Conservation (phyloP, 2,797 vertebrate species). For the Australoheros facetus region DNA sequence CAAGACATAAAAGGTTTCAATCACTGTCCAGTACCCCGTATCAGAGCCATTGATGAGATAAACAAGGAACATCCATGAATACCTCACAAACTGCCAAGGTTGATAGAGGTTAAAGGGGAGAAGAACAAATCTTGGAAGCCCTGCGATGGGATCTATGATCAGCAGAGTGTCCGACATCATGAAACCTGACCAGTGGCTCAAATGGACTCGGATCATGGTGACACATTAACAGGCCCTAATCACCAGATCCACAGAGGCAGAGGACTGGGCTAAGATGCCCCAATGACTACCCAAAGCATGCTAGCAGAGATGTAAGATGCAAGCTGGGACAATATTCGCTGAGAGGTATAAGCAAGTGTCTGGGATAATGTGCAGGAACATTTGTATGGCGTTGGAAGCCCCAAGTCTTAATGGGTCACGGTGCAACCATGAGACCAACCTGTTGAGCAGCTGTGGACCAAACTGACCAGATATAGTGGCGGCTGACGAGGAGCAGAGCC, state of each 20-base stretch:
- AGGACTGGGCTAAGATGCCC: not conserved
- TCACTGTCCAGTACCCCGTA: not conserved
- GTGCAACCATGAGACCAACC: not conserved
- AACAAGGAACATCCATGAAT: not conserved
- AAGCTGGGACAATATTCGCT: not conserved
- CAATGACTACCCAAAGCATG: not conserved
- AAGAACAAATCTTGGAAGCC: fast-evolving
- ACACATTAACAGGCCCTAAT: not conserved
- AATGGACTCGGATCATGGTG: fast-evolving
- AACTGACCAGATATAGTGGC: not conserved
- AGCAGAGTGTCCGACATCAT: not conserved
- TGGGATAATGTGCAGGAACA: not conserved
- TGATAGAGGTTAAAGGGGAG: not conserved
- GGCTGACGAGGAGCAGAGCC: not conserved
- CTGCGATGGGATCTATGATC: not conserved
- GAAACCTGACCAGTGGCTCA: not conserved
- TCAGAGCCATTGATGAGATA: not conserved
- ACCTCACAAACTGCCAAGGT: not conserved
- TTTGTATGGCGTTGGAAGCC: not conserved
- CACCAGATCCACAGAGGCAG: not conserved
- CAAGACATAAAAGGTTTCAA: not conserved
- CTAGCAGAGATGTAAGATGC: not conserved
- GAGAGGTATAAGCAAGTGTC: not conserved
- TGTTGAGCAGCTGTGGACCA: constrained; percentile 1
- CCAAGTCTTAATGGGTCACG: not conserved